Percentiles rank a stretch among this genome's conserved stretches.
Evolutionary conservation across 2,113 vertebrate species (phyloP).

Genomic region (Hemichromis elongatus): DNA sequence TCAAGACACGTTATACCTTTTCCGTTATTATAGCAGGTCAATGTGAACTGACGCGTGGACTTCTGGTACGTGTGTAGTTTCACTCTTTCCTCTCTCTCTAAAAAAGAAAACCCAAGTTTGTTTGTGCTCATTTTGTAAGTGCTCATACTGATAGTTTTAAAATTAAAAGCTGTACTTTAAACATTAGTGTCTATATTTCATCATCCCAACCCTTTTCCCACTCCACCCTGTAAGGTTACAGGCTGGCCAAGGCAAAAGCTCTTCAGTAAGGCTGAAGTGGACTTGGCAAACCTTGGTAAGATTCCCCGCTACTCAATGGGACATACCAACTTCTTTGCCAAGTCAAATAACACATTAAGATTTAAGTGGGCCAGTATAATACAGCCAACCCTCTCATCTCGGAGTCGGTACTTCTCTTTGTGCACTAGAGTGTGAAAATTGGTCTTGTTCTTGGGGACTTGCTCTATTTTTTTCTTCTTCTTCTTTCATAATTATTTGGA

Average conservation of each 20-base stretch:
- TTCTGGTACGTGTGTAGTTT: not conserved
- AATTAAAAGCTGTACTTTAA: constrained; percentile 84
- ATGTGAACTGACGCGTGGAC: not conserved
- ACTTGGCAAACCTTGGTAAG: constrained; percentile 89
- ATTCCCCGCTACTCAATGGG: constrained; percentile 87
- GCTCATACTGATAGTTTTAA: constrained; percentile 75
- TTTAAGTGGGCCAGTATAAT: constrained; percentile 91
- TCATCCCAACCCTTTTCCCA: not conserved
- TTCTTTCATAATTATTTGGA: constrained; percentile 85
- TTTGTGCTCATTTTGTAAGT: constrained; percentile 13
- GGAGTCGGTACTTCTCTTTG: constrained; percentile 82
- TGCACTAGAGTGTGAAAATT: constrained; percentile 84
- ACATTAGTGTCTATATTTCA: constrained; percentile 82
- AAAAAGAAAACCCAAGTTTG: not conserved
- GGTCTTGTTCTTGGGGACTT: constrained; percentile 85
- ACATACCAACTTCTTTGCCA: constrained; percentile 89
- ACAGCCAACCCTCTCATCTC: constrained; percentile 86
- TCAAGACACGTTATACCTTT: not conserved
- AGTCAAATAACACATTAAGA: constrained; percentile 98
- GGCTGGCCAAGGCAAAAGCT: constrained; percentile 84
- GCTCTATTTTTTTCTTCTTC: constrained; percentile 60
- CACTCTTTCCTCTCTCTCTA: not conserved
- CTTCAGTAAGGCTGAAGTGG: constrained; percentile 82
- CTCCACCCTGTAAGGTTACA: constrained; percentile 85
- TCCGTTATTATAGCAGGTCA: not conserved